Conservation (phyloP, 2,113 vertebrate genomes). For the Callocephalon fimbriatum region DNA sequence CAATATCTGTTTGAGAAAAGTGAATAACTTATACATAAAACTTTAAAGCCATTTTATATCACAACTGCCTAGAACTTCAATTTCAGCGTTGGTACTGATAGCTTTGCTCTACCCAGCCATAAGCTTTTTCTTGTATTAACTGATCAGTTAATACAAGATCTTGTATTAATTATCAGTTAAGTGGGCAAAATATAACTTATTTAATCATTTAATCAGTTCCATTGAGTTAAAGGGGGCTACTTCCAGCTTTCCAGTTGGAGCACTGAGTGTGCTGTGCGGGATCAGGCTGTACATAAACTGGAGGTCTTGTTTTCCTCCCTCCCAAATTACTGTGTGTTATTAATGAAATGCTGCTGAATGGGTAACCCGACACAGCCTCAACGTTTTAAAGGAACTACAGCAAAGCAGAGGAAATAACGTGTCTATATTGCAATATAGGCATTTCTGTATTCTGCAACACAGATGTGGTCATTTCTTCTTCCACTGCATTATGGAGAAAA, state of each 20-base stretch:
- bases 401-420: background rate
- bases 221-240: too few relatives aligned
- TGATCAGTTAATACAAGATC: background rate
- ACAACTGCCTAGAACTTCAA: background rate
- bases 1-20: background rate
- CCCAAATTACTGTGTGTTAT: background rate
- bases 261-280: too few relatives aligned
- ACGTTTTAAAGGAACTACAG: background rate
- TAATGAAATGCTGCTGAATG: background rate
- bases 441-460: background rate
- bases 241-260: background rate
- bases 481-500: background rate
- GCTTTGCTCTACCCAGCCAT: background rate
- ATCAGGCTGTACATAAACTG: background rate
- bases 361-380: background rate
- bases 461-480: background rate
- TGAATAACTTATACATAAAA: background rate
- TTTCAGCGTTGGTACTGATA: background rate
- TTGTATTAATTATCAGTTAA: background rate
- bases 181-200: background rate
- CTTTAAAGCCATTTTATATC: background rate
- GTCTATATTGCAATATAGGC: too few relatives aligned
- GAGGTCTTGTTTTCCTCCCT: background rate
- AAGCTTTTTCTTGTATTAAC: background rate
- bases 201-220: background rate